Evolutionary conservation across 1,140 invertebrate species (phyloP).

Genomic region (Zaprionus taronus): DNA sequence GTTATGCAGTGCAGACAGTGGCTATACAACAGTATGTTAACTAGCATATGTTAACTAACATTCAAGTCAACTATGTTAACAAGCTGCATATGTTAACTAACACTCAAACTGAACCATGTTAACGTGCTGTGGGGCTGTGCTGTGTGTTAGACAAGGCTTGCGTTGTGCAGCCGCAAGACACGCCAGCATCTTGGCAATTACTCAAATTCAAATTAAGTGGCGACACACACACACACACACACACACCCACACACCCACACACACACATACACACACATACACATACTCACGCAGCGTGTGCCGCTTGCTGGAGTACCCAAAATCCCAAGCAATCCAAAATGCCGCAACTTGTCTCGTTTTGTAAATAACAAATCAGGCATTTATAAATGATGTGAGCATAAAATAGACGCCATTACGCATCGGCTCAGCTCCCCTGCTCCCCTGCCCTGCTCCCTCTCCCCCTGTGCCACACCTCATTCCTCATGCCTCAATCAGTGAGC

Average conservation of each 20-base stretch:
- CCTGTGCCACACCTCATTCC: conserved; percentile 1
- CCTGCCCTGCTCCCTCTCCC: background rate
- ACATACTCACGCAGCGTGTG: conserved; percentile 17
- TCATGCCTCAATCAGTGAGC: conserved; percentile 1
- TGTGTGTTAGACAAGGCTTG: no score
- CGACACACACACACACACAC: conserved; percentile 50
- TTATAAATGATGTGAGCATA: conserved; percentile 84
- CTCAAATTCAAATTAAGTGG: conserved; percentile 82
- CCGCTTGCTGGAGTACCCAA: conserved; percentile 13
- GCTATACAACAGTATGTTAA: no score
- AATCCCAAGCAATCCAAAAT: conserved; percentile 65
- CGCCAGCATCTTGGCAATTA: conserved; percentile 67
- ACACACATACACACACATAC: conserved; percentile 26
- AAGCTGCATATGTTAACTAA: no score
- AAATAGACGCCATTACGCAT: conserved; percentile 58
- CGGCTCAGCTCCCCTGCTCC: background rate
- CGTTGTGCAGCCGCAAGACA: conserved; percentile 27
- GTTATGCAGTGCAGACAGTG: no score
- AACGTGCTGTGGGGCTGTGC: no score
- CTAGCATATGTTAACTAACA: no score
- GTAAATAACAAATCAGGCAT: conserved; percentile 85
- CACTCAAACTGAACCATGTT: no score
- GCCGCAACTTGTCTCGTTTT: conserved; percentile 81
- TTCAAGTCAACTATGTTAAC: no score
- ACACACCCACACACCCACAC: conserved; percentile 31